phyloP scores from a whole-genome alignment of 2,797 vertebrate genomes.

The Mus minutoides region DNA sequence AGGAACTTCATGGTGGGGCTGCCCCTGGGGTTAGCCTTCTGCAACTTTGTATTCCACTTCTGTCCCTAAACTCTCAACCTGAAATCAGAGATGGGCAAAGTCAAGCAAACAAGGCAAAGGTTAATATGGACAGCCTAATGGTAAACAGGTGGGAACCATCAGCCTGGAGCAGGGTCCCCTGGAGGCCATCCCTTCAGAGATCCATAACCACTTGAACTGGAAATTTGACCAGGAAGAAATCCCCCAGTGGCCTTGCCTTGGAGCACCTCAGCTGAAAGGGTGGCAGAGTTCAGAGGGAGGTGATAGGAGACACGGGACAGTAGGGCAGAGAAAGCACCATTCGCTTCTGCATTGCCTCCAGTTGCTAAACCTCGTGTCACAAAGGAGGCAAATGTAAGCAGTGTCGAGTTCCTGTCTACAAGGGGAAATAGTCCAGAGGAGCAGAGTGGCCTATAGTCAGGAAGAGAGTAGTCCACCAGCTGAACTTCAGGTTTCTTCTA shows the following conservation, averaged over 20 bases:
- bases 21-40: constrained; percentile 26
- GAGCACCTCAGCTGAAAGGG: constrained; percentile 34
- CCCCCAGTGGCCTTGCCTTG: background rate
- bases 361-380: background rate
- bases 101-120: constrained; percentile 82
- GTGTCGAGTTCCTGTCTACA: background rate
- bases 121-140: constrained; percentile 75
- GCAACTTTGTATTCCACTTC: constrained; percentile 5
- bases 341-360: background rate
- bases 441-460: background rate
- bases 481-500: background rate
- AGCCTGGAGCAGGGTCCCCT: background rate
- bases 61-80: constrained; percentile 48
- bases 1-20: background rate
- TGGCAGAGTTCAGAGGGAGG: constrained; percentile 64
- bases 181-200: constrained; percentile 62
- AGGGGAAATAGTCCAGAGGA: background rate
- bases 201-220: constrained; percentile 58
- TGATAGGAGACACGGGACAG: constrained; percentile 24
- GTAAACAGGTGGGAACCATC: constrained; percentile 69
- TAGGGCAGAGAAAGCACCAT: background rate
- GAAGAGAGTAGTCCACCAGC: background rate
- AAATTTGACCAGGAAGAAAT: constrained; percentile 75
- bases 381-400: background rate
- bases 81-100: constrained; percentile 77